Conservation (phyloP, 2,797 vertebrate genomes). For the Falco berigora region DNA sequence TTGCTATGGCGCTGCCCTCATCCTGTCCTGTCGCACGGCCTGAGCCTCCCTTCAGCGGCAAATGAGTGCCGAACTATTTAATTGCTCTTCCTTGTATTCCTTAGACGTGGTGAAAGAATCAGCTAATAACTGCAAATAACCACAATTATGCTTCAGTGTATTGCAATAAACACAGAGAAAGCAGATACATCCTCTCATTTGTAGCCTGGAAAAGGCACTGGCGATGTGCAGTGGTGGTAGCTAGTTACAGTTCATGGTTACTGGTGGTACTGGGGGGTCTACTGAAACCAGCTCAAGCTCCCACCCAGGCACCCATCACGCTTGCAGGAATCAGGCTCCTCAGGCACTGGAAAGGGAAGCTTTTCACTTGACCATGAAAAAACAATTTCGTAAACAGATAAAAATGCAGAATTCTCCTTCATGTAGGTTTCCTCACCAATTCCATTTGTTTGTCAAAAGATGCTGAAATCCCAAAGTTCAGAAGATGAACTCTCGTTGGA, state of each 20-base stretch:
- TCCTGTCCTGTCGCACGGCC: not conserved
- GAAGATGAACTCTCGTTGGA: not conserved
- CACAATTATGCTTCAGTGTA: not conserved
- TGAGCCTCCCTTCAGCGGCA: not conserved
- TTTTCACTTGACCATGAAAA: not conserved
- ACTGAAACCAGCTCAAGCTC: not conserved
- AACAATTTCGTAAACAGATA: not conserved
- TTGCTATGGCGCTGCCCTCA: not conserved
- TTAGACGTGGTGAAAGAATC: not conserved
- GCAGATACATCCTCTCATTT: not conserved
- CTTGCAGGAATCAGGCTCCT: not conserved
- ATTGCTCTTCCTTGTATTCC: not conserved
- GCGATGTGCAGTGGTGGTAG: not conserved
- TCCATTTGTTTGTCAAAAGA: not conserved
- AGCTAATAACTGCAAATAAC: not conserved
- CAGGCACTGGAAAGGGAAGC: not conserved
- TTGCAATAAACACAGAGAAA: constrained; percentile 15
- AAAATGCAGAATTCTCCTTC: not conserved
- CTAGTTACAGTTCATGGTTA: not conserved
- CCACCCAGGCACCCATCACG: not conserved
- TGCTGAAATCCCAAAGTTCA: not conserved
- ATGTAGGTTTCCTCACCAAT: not conserved
- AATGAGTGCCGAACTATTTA: not conserved
- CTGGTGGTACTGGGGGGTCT: not conserved
- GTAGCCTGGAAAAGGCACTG: not conserved